A percentile compares a stretch with the other conserved stretches of the same genome.
Conservation (phyloP, 2,888 invertebrate genomes). For the Criorhina ranunculi region DNA sequence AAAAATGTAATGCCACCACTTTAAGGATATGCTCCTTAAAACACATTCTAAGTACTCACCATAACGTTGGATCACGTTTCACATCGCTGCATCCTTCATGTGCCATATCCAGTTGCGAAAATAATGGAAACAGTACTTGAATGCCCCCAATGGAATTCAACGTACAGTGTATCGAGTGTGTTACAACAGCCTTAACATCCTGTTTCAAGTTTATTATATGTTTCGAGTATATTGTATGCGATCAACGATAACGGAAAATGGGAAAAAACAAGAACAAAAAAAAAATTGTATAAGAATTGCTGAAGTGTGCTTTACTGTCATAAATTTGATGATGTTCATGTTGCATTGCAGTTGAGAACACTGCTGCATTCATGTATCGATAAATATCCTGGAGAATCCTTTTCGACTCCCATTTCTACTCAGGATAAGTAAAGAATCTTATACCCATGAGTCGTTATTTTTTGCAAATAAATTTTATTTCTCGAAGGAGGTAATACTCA, state of each 20-base stretch:
- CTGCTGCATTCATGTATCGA: conserved; percentile 60
- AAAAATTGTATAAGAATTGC: conserved; percentile 32
- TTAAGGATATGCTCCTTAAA: conserved; percentile 16
- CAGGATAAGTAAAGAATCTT: neutral
- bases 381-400: conserved; percentile 59
- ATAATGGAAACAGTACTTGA: conserved; percentile 98
- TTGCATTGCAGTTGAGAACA: conserved; percentile 49
- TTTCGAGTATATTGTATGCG: conserved; percentile 35
- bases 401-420: neutral
- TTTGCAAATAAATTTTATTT: neutral
- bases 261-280: conserved; percentile 42
- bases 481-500: neutral
- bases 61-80: conserved; percentile 94
- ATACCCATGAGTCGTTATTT: neutral
- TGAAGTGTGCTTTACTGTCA: conserved; percentile 34
- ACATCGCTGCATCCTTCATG: conserved; percentile 93
- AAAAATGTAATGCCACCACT: conserved; percentile 41
- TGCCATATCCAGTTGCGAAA: conserved; percentile 98
- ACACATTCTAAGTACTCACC: conserved; percentile 86
- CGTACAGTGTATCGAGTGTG: conserved; percentile 99
- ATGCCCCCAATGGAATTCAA: conserved; percentile 99
- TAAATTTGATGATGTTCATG: conserved; percentile 67
- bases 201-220: conserved; percentile 82
- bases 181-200: conserved; percentile 99
- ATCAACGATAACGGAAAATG: conserved; percentile 42